phyloP scores from a whole-genome alignment of 2,797 vertebrate genomes.

The Falco novaeseelandiae region DNA sequence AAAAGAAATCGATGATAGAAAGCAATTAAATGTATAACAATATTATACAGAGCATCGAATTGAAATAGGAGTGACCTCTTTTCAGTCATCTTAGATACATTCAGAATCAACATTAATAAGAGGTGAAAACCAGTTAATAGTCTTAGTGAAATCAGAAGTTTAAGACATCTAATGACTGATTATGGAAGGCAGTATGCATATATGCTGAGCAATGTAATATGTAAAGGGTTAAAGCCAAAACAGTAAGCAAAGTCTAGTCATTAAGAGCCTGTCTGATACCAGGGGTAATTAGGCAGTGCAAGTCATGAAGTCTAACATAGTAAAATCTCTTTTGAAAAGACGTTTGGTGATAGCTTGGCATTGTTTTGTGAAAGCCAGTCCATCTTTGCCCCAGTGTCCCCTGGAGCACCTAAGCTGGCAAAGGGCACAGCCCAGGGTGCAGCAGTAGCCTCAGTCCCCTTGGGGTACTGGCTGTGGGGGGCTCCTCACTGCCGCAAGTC shows the following conservation, averaged over 20 bases:
- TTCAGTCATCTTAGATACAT: background rate
- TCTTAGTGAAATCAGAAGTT: background rate
- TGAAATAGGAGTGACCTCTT: background rate
- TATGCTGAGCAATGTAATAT: slow-evolving; percentile 33
- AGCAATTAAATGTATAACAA: background rate
- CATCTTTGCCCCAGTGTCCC: background rate
- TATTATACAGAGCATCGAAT: background rate
- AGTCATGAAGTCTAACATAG: background rate
- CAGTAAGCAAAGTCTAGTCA: slow-evolving; percentile 31
- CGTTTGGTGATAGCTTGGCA: background rate
- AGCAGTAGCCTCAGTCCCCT: background rate
- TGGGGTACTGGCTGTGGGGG: fast-evolving
- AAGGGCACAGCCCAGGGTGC: background rate
- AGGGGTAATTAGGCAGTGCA: slow-evolving; percentile 13
- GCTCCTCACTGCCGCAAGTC: background rate
- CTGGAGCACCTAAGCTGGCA: background rate
- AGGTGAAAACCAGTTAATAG: background rate
- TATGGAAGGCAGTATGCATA: background rate
- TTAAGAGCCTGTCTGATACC: slow-evolving; percentile 23
- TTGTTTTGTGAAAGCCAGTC: background rate
- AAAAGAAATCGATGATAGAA: background rate
- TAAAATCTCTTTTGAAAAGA: slow-evolving; percentile 14
- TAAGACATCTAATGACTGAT: background rate
- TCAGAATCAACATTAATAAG: background rate
- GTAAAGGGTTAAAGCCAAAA: slow-evolving; percentile 55